A percentile compares a stretch with the other conserved stretches of the same genome.
These are phyloP conservation scores for Oscheius onirici DNA, from an alignment of 2,888 invertebrate genomes.

Conservation along the genomic window DNA sequence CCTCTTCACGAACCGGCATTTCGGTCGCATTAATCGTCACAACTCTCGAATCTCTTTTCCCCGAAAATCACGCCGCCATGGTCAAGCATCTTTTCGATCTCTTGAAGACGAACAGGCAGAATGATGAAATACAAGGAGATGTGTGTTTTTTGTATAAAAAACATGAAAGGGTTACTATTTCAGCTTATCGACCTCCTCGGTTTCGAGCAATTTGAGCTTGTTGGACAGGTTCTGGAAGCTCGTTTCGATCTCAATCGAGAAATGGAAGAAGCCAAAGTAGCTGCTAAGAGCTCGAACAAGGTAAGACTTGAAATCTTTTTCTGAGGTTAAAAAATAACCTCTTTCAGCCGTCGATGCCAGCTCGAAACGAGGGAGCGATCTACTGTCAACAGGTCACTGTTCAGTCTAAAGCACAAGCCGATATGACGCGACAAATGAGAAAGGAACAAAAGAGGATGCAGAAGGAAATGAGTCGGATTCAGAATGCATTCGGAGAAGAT, in stretches of 20 bases:
- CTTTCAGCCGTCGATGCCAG: constrained; percentile 12
- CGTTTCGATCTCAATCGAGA: constrained; percentile 72
- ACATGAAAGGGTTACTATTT: too few relatives aligned
- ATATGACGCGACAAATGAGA: constrained; percentile 50
- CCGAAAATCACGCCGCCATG: constrained; percentile 16
- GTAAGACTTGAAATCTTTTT: background rate
- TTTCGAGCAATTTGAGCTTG: constrained; percentile 84
- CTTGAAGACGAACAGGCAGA: constrained; percentile 28
- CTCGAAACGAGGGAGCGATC: constrained; percentile 22
- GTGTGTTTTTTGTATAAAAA: too few relatives aligned
- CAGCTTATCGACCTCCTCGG: constrained; percentile 87
- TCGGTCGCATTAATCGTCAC: constrained; percentile 6
- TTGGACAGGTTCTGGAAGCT: constrained; percentile 79
- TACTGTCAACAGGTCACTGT: constrained; percentile 57
- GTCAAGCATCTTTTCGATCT: constrained; percentile 36
- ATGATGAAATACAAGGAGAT: constrained; percentile 54
- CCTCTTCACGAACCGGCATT: background rate
- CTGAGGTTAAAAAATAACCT: background rate
- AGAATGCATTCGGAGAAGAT: constrained; percentile 77
- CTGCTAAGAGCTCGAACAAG: constrained; percentile 1
- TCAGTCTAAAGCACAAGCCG: constrained; percentile 52
- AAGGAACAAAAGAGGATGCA: constrained; percentile 56
- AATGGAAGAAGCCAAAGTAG: constrained; percentile 10
- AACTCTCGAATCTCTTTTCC: constrained; percentile 21
- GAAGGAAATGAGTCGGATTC: constrained; percentile 75